Evolutionary conservation across 2,113 vertebrate genomes (phyloP).

Genomic region (Corythoichthys haematopterus): DNA sequence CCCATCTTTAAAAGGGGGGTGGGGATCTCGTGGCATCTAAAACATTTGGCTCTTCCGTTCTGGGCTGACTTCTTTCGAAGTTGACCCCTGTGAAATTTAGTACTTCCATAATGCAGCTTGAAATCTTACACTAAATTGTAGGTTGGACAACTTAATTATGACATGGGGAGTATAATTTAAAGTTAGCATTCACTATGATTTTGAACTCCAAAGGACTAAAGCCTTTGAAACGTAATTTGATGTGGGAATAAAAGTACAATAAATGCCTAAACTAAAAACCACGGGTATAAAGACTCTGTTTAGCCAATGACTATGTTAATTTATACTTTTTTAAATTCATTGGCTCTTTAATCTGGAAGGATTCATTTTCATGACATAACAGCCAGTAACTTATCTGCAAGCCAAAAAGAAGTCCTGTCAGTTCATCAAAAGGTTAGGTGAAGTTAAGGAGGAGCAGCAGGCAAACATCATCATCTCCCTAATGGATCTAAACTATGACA

Average conservation of each 20-base stretch:
- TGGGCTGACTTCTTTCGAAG: conserved; percentile 53
- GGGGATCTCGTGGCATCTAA: conserved; percentile 12
- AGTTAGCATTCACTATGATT: conserved; percentile 48
- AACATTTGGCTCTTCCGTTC: conserved; percentile 38
- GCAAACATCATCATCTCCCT: conserved; percentile 15
- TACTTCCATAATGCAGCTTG: conserved; percentile 43
- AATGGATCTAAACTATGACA: conserved; percentile 11
- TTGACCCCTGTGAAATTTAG: conserved; percentile 51
- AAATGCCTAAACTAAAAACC: conserved; percentile 18
- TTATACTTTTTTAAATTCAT: background rate
- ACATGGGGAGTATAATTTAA: conserved; percentile 42
- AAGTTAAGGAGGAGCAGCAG: conserved; percentile 26
- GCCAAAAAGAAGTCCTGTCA: background rate
- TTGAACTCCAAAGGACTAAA: conserved; percentile 40
- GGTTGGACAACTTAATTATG: conserved; percentile 53
- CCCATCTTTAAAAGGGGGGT: conserved; percentile 3
- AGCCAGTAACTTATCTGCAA: conserved; percentile 10
- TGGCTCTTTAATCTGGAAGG: conserved; percentile 2
- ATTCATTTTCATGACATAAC: background rate
- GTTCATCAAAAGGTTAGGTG: conserved; percentile 24
- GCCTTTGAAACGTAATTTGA: conserved; percentile 18
- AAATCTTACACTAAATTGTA: conserved; percentile 53
- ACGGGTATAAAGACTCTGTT: background rate
- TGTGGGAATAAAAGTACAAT: conserved; percentile 26
- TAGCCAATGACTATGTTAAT: background rate